Percentiles rank a stretch among this genome's conserved stretches.
Conservation (phyloP, 2,113 vertebrate genomes). For the Edolisoma coerulescens region DNA sequence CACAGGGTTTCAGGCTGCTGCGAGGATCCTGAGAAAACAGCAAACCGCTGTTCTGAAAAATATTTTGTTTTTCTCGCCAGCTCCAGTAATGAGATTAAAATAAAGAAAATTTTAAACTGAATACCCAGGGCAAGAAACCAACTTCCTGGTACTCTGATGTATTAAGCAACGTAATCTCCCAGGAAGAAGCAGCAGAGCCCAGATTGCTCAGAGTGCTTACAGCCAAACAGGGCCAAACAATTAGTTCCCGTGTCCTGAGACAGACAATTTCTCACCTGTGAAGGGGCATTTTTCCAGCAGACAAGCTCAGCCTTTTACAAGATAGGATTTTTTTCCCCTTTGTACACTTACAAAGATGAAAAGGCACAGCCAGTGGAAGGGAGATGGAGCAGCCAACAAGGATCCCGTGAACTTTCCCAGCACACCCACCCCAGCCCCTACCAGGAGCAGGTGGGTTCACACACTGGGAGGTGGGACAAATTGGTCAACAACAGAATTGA, state of each 20-base stretch:
- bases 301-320: slow-evolving; percentile 14
- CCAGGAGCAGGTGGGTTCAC: background rate
- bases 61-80: background rate
- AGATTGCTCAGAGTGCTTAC: slow-evolving; percentile 9
- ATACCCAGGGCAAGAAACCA: slow-evolving; percentile 25
- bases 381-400: background rate
- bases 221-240: slow-evolving; percentile 49
- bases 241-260: slow-evolving; percentile 44
- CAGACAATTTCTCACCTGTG: slow-evolving; percentile 58
- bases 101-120: background rate
- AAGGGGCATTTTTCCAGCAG: slow-evolving; percentile 23
- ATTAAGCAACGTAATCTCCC: slow-evolving; percentile 9
- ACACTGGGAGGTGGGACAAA: background rate
- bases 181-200: background rate
- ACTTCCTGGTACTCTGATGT: background rate
- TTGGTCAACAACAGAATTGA: background rate
- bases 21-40: background rate
- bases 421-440: background rate
- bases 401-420: background rate
- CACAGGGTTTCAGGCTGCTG: fast-evolving
- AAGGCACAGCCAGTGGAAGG: background rate
- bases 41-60: background rate
- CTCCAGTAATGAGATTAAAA: background rate
- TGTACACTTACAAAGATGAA: background rate
- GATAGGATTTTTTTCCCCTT: background rate